Conservation (phyloP, 1,140 invertebrate genomes). For the Brachionus koreanus region DNA sequence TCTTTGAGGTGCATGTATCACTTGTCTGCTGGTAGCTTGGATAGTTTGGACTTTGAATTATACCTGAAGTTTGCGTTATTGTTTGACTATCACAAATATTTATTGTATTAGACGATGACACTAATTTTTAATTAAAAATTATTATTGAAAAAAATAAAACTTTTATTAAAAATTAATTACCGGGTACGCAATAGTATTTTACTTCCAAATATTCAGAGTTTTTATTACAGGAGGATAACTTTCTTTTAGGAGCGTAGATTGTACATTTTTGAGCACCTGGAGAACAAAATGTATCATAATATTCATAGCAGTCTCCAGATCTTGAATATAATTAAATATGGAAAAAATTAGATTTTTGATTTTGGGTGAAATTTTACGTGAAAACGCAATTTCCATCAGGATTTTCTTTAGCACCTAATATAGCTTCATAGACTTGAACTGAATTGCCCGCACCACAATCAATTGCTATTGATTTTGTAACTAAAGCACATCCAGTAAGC, state of each 20-base stretch:
- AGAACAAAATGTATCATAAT: neutral
- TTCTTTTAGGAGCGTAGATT: neutral
- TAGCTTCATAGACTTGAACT: neutral
- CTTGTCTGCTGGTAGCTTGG: neutral
- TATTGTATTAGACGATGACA: neutral
- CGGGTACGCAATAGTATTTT: constrained; percentile 8
- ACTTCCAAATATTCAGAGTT: neutral
- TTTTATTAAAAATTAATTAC: neutral
- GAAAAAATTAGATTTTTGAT: too few relatives aligned
- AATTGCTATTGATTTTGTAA: neutral
- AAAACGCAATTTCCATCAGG: neutral
- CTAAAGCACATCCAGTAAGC: neutral
- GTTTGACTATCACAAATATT: neutral
- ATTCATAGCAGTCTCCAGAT: constrained; percentile 15
- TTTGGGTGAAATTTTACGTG: neutral
- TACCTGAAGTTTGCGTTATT: neutral
- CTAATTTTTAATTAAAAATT: neutral
- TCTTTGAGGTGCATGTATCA: neutral
- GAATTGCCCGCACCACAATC: constrained; percentile 4
- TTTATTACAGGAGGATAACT: neutral
- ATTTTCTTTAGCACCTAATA: neutral
- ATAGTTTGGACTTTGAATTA: constrained; percentile 29
- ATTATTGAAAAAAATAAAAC: neutral
- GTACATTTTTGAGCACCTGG: neutral
- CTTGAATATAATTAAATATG: too few relatives aligned